phyloP scores from a whole-genome alignment of 2,888 invertebrate genomes.

The Aporophyla nigra region DNA sequence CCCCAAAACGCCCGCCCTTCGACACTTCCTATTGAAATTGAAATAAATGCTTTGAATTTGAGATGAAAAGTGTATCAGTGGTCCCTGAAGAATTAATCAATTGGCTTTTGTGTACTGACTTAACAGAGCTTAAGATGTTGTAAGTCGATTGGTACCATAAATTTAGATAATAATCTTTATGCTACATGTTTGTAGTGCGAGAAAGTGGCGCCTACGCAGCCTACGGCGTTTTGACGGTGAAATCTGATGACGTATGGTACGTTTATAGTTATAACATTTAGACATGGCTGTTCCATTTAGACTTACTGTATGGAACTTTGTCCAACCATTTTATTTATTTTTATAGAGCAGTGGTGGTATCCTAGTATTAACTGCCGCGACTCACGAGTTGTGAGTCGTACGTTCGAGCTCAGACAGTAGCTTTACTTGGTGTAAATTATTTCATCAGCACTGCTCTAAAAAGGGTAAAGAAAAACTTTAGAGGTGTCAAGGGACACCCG shows the following conservation, averaged over 20 bases:
- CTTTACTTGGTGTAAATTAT: no score
- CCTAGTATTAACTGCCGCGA: no score
- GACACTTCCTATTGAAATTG: no score
- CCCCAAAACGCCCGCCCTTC: no score
- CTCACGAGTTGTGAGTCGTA: no score
- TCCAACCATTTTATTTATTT: background rate
- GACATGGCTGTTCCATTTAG: background rate
- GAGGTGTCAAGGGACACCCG: no score
- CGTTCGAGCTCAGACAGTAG: no score
- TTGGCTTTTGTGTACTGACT: background rate
- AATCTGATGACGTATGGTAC: slow-evolving; percentile 66
- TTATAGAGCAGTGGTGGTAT: no score
- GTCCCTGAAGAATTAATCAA: background rate
- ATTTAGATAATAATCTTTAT: slow-evolving; percentile 33
- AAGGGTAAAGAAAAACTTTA: no score
- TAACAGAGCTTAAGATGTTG: background rate
- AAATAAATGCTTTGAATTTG: background rate
- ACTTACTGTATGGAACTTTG: background rate
- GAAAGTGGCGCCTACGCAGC: slow-evolving; percentile 72
- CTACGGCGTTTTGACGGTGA: slow-evolving; percentile 71
- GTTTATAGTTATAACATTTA: background rate
- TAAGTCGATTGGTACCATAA: slow-evolving; percentile 22
- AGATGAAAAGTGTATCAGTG: background rate
- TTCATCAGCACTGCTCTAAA: no score
- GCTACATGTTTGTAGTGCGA: slow-evolving; percentile 44